Evolutionary conservation across 1,140 invertebrate species (phyloP).

Genomic region (Magallana gigas): DNA sequence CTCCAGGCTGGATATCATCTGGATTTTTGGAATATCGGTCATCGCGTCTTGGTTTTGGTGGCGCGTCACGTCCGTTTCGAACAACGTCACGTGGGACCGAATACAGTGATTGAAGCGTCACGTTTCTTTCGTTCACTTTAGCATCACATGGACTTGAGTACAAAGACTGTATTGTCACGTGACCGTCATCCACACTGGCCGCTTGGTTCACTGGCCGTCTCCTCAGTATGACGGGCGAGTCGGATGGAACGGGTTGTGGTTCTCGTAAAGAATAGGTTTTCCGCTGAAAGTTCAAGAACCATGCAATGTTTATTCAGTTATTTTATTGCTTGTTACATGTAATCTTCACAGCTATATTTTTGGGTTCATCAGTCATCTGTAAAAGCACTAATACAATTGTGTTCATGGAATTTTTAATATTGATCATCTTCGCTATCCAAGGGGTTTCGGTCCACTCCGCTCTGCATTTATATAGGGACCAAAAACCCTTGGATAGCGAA

Average conservation of each 20-base stretch:
- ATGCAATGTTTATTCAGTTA: background rate
- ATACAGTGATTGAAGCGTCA: constrained; percentile 14
- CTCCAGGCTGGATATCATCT: too few relatives aligned
- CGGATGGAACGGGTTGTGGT: background rate
- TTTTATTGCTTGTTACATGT: too few relatives aligned
- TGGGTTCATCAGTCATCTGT: too few relatives aligned
- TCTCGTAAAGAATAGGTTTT: background rate
- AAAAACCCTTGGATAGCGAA: too few relatives aligned
- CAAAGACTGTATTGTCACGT: background rate
- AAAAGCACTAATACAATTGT: too few relatives aligned
- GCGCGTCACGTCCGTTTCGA: background rate
- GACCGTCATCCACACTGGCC: background rate
- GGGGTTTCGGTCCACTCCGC: too few relatives aligned
- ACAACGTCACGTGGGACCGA: background rate
- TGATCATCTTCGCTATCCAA: too few relatives aligned
- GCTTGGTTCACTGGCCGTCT: background rate
- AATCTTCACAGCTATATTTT: too few relatives aligned
- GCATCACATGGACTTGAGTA: background rate
- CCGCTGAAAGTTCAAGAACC: background rate
- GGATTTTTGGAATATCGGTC: too few relatives aligned
- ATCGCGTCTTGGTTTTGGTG: too few relatives aligned
- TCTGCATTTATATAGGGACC: too few relatives aligned
- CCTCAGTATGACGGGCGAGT: constrained; percentile 1
- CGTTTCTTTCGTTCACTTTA: background rate
- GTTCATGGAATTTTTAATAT: too few relatives aligned